Percentiles rank a stretch among this genome's conserved stretches.
Conservation (phyloP, 2,888 invertebrate genomes). For the Chironomus tentans region DNA sequence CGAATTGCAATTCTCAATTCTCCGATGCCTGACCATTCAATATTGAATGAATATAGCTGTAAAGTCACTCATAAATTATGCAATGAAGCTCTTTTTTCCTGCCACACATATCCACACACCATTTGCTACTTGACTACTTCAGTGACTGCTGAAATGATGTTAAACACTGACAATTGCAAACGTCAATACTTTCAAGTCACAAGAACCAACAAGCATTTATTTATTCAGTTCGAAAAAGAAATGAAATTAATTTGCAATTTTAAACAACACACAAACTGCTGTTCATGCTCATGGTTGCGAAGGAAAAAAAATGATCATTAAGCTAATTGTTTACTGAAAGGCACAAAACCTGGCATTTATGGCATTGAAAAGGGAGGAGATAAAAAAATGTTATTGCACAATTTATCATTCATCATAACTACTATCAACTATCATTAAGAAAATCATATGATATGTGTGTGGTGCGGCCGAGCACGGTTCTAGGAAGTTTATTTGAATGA, state of each 20-base stretch:
- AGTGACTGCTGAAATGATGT: background rate
- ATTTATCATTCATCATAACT: too few relatives aligned
- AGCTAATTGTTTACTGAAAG: too few relatives aligned
- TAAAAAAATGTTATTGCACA: background rate
- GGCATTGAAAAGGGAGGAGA: background rate
- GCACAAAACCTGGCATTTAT: background rate
- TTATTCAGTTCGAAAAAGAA: background rate
- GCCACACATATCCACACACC: too few relatives aligned
- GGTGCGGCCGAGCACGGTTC: too few relatives aligned
- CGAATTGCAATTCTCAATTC: background rate
- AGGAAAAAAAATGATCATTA: too few relatives aligned
- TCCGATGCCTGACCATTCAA: background rate
- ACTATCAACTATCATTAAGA: too few relatives aligned
- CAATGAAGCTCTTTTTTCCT: background rate
- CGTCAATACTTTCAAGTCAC: background rate
- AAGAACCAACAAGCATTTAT: too few relatives aligned
- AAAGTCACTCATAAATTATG: constrained; percentile 23
- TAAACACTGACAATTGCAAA: background rate
- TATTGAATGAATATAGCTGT: background rate
- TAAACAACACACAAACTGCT: background rate
- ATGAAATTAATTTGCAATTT: background rate
- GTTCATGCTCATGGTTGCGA: background rate
- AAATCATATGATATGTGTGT: too few relatives aligned
- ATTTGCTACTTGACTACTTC: background rate
- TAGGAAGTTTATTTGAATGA: too few relatives aligned